Conservation (phyloP, 1,140 invertebrate species). For the Pissodes strobi region DNA sequence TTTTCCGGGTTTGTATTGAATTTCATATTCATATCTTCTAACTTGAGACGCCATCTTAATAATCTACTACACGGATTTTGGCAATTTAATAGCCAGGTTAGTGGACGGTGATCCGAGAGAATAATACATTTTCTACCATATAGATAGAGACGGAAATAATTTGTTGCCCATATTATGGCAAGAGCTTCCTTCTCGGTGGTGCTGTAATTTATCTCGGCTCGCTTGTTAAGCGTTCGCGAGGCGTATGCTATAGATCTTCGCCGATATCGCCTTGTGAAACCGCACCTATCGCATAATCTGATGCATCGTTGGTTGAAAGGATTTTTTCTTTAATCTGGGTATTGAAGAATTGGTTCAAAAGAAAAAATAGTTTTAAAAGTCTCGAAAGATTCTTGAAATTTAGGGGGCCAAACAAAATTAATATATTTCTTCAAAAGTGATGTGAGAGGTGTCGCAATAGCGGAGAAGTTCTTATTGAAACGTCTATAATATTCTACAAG, state of each 20-base stretch:
- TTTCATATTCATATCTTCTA: constrained; percentile 58
- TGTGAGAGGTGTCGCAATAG: constrained; percentile 29
- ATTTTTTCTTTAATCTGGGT: constrained; percentile 51
- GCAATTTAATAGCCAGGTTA: constrained; percentile 50
- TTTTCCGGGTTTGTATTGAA: constrained; percentile 56
- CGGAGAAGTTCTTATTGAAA: constrained; percentile 32
- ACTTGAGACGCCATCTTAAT: constrained; percentile 55
- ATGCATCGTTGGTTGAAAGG: constrained; percentile 54
- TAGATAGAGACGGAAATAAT: constrained; percentile 9
- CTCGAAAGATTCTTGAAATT: constrained; percentile 50
- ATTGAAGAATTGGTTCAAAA: constrained; percentile 53
- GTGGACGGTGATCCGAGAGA: constrained; percentile 33
- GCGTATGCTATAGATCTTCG: constrained; percentile 40
- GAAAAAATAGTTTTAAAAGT: constrained; percentile 52
- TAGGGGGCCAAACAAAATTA: constrained; percentile 13
- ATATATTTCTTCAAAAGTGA: constrained; percentile 16
- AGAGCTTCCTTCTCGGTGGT: background rate
- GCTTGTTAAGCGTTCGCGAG: constrained; percentile 5
- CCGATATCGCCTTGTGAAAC: constrained; percentile 43
- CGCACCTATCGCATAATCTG: constrained; percentile 50
- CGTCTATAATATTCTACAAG: constrained; percentile 42
- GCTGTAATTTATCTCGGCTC: too few relatives aligned
- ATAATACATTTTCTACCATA: constrained; percentile 27
- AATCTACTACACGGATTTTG: constrained; percentile 56
- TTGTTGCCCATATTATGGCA: background rate